phyloP scores from a whole-genome alignment of 1,140 invertebrate species.

The Lasioglossum albipes region DNA sequence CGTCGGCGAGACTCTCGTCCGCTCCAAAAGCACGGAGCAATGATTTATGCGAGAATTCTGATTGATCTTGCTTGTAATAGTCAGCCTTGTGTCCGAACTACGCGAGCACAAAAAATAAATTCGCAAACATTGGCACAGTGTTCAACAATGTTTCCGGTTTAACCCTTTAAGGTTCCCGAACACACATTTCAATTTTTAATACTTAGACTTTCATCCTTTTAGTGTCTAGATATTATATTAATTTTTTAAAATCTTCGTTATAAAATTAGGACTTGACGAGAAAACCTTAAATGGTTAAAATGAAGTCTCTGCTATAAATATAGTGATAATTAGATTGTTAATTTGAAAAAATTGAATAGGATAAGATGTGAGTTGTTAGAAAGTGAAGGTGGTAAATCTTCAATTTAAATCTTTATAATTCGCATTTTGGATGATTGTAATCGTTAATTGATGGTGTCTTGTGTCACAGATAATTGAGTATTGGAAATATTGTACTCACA shows the following conservation, averaged over 20 bases:
- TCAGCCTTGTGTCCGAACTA: slow-evolving; percentile 88
- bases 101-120: slow-evolving; percentile 52
- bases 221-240: too few species aligned
- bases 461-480: background rate
- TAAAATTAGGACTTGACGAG: too few species aligned
- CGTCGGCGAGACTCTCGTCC: slow-evolving; percentile 83
- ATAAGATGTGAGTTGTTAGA: too few species aligned
- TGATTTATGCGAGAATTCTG: slow-evolving; percentile 85
- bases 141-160: background rate
- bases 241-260: too few species aligned
- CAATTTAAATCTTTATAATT: background rate
- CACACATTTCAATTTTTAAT: too few species aligned
- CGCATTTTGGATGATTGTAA: background rate
- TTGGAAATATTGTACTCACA: slow-evolving; percentile 81
- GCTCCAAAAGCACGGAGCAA: slow-evolving; percentile 86
- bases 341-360: too few species aligned
- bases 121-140: background rate
- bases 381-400: too few species aligned
- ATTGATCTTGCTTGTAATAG: slow-evolving; percentile 86
- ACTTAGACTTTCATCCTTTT: too few species aligned
- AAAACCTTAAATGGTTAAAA: too few species aligned
- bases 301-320: too few species aligned
- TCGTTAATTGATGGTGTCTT: background rate
- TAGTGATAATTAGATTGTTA: too few species aligned
- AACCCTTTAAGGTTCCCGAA: background rate